Conservation (phyloP, 1,140 invertebrate species). For the Drosophila repleta region DNA sequence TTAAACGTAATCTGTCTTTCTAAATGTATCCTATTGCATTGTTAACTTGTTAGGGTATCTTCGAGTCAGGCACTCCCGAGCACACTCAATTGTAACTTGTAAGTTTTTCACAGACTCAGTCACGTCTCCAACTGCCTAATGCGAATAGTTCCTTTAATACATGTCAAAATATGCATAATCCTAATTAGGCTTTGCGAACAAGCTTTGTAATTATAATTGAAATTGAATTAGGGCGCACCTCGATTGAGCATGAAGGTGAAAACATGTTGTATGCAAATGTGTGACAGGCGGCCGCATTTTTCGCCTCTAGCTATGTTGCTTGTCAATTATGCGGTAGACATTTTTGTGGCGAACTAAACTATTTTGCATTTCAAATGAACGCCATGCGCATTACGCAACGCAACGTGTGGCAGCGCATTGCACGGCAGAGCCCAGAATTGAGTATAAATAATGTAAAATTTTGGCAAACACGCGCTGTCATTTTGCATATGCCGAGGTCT, state of each 20-base stretch:
- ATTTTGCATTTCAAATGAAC: slow-evolving; percentile 78
- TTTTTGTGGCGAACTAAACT: slow-evolving; percentile 64
- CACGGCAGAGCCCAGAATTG: slow-evolving; percentile 37
- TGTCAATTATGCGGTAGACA: slow-evolving; percentile 54
- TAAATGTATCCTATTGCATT: too few relatives aligned
- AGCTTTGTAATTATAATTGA: slow-evolving; percentile 5
- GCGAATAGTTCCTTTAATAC: background rate
- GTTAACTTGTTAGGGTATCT: background rate
- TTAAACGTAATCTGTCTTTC: too few relatives aligned
- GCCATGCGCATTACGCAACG: slow-evolving; percentile 59
- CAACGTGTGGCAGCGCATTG: slow-evolving; percentile 40
- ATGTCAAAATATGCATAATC: too few relatives aligned
- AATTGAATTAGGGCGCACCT: background rate
- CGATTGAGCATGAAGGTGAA: slow-evolving; percentile 50
- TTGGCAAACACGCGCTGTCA: slow-evolving; percentile 17
- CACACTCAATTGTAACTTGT: background rate
- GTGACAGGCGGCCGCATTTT: slow-evolving; percentile 23
- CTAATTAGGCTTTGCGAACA: background rate
- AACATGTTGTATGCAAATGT: slow-evolving; percentile 74
- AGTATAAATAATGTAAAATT: slow-evolving; percentile 74
- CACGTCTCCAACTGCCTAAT: background rate
- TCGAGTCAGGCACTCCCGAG: background rate
- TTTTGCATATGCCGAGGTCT: slow-evolving; percentile 47
- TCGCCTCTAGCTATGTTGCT: slow-evolving; percentile 8
- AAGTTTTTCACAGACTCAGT: too few relatives aligned